Percentiles rank a stretch among this genome's conserved stretches.
Evolutionary conservation across 1,140 invertebrate genomes (phyloP).

Genomic region (Ceratina calcarata): DNA sequence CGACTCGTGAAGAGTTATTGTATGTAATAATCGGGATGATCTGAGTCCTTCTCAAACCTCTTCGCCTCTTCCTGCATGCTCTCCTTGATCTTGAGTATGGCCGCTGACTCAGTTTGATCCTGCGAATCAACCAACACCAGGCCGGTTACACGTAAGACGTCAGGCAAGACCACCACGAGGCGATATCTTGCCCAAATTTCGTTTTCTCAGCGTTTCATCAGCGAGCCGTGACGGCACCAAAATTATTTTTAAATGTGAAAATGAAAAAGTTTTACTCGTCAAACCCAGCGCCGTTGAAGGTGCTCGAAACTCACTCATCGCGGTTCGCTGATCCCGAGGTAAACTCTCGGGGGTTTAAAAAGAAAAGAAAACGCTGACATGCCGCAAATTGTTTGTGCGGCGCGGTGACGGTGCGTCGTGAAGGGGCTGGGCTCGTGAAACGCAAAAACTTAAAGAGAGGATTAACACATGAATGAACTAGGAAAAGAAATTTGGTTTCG

Average conservation of each 20-base stretch:
- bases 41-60: conserved; percentile 99
- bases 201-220: conserved; percentile 41
- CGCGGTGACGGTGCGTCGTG: conserved; percentile 78
- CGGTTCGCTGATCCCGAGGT: conserved; percentile 45
- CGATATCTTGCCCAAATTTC: conserved; percentile 56
- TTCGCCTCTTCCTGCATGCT: conserved; percentile 99
- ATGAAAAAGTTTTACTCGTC: no score
- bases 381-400: conserved; percentile 55
- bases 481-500: conserved; percentile 37
- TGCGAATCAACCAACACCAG: conserved; percentile 85
- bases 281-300: background rate
- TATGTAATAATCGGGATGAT: conserved; percentile 98
- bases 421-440: conserved; percentile 74
- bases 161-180: conserved; percentile 79
- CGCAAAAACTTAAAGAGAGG: conserved; percentile 59
- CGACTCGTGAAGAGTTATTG: conserved; percentile 84
- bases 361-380: conserved; percentile 55
- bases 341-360: conserved; percentile 19
- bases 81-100: conserved; percentile 99
- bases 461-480: conserved; percentile 52
- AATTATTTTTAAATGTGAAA: background rate
- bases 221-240: conserved; percentile 42
- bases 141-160: conserved; percentile 80
- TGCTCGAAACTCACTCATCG: background rate
- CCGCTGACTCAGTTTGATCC: conserved; percentile 98